Evolutionary conservation across 2,113 vertebrate genomes (phyloP).

Genomic region (Cyphomyrus discorhynchus): DNA sequence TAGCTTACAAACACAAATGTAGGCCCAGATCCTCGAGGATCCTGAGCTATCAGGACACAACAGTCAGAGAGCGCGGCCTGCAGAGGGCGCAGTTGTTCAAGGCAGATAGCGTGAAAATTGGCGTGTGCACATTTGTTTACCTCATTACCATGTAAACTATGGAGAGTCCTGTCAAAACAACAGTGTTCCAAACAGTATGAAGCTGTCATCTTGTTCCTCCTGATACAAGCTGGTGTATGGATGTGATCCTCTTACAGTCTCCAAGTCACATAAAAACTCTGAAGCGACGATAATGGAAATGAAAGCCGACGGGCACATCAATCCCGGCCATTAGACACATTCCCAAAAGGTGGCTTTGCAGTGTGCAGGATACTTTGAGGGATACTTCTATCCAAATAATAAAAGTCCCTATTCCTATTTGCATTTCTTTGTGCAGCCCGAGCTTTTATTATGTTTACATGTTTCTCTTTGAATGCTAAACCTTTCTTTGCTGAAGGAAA

Average conservation of each 20-base stretch:
- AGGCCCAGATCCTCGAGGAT: too few species aligned
- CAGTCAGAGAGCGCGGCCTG: neutral
- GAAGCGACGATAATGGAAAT: neutral
- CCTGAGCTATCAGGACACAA: neutral
- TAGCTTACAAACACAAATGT: neutral
- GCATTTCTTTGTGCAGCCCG: neutral
- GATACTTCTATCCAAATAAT: neutral
- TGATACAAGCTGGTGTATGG: neutral
- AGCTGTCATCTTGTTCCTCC: neutral
- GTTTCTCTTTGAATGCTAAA: neutral
- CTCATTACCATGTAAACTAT: neutral
- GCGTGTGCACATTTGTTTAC: neutral
- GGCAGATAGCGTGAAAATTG: neutral
- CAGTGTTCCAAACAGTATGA: neutral
- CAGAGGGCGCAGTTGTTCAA: neutral
- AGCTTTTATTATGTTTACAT: neutral
- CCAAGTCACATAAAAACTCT: neutral
- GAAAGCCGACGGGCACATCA: neutral
- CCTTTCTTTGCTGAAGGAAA: neutral
- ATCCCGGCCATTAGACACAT: neutral
- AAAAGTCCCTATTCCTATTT: neutral
- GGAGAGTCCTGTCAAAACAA: neutral
- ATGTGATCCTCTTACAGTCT: neutral
- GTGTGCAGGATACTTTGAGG: neutral
- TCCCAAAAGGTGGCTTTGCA: slow-evolving; percentile 4